Base-by-base conservation (phyloP, 2,888 invertebrate species). In the Leptothorax acervorum region DNA sequence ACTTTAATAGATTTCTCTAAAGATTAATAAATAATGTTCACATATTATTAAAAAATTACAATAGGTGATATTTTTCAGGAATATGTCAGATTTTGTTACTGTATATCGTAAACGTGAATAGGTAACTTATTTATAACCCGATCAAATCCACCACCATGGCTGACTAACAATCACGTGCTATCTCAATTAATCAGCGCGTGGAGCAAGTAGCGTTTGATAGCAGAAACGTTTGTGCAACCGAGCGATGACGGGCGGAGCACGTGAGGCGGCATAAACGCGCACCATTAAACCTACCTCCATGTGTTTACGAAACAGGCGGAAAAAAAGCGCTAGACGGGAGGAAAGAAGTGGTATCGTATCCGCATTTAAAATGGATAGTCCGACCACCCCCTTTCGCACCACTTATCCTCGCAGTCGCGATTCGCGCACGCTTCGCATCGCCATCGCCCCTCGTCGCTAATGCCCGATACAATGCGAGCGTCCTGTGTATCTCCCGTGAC, bases 241-340 rank as follows among this genome's bases (percentile, higher is more conserved):
- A 81, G 85, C 86, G 85, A 86, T 84, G 87, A 86, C 86, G 83
- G 87, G 82, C 89, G 86, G 83, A 23, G 86, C 83, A 85, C 87
- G 90, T 87, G 90, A 86, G 87, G 82, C 84, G 86, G 88, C 88
- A 90, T 90, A 91, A 91, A 91, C 85, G 86, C 84, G 73, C 68
- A 35, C 90, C 87, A 88, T 92, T 91, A 91, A 87, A 70, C 70
- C 62, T 53, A 65, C 63, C 62, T 73, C 62, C 45, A 31, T 62
- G 73, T 85, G 86, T 85, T 79, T 82, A 55, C 71, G 68, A 79
- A 82, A 71, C 82, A 66, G 48, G 60, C 42, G 55, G 35, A 39
- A 48, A 55, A 55, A 68, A 85, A 53, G 66, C 55, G 60, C 18
- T n/a, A 57, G 53, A 60, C 28, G 55, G 15, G 42, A 68, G 28